Evolutionary conservation across 2,113 vertebrate genomes (phyloP).

Genomic region (Acanthisitta chloris): DNA sequence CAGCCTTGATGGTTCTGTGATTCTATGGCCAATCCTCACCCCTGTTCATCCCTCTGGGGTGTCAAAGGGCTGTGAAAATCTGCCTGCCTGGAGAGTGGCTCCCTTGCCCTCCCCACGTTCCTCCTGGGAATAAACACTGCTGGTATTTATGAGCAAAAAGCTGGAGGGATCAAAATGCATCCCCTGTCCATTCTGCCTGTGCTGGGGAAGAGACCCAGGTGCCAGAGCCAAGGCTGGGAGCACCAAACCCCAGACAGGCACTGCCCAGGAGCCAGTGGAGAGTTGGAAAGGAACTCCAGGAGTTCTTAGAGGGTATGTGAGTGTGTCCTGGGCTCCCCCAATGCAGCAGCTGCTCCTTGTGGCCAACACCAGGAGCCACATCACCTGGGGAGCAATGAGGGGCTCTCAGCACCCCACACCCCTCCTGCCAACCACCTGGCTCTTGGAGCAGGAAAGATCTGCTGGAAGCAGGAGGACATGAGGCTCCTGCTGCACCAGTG

Average conservation of each 20-base stretch:
- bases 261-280: background rate
- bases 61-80: background rate
- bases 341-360: background rate
- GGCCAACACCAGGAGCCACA: background rate
- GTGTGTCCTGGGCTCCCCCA: background rate
- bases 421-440: fast-evolving
- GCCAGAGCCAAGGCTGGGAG: background rate
- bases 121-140: background rate
- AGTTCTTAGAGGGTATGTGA: fast-evolving
- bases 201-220: background rate
- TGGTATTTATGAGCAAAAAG: background rate
- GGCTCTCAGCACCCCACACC: fast-evolving
- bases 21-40: background rate
- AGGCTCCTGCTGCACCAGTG: fast-evolving
- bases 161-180: background rate
- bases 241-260: background rate
- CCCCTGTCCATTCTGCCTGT: background rate
- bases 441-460: background rate
- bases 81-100: background rate
- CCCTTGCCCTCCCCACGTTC: background rate
- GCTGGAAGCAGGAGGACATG: fast-evolving
- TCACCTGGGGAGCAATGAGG: fast-evolving
- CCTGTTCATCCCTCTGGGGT: background rate
- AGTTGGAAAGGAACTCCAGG: background rate
- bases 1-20: too few relatives aligned